A percentile compares a stretch with the other conserved stretches of the same genome.
These are phyloP conservation scores for Chirona hameri DNA, from an alignment of 2,888 invertebrate genomes.

Conservation along the genomic window DNA sequence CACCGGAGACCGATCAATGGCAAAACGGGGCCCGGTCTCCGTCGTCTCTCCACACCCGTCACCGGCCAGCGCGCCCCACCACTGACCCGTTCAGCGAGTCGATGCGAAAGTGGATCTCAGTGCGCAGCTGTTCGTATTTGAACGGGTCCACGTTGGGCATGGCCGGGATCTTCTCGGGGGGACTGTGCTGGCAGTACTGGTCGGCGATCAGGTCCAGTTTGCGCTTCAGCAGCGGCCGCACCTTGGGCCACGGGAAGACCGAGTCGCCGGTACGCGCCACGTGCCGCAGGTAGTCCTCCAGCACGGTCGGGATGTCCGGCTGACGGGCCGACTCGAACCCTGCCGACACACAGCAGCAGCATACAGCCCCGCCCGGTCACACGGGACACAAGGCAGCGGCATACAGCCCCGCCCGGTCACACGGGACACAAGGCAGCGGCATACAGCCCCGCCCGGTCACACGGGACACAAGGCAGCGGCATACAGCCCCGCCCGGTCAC, in stretches of 20 bases:
- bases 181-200: conserved; percentile 59
- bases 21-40: background rate
- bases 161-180: conserved; percentile 68
- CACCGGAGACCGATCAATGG: no score
- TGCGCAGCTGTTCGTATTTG: conserved; percentile 78
- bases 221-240: conserved; percentile 81
- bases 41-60: background rate
- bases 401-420: background rate
- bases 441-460: background rate
- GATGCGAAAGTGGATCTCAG: conserved; percentile 42
- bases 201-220: conserved; percentile 79
- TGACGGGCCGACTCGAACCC: background rate
- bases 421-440: background rate
- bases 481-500: background rate
- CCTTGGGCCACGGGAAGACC: conserved; percentile 83
- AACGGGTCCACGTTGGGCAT: conserved; percentile 89
- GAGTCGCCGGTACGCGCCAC: conserved; percentile 93
- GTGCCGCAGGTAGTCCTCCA: conserved; percentile 83
- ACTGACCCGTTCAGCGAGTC: conserved; percentile 46
- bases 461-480: background rate
- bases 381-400: background rate
- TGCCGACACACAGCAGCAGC: background rate
- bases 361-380: background rate
- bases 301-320: conserved; percentile 52
- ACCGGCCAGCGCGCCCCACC: background rate